Evolutionary conservation across 2,888 invertebrate genomes (phyloP).

Genomic region (Polydrusus cervinus): DNA sequence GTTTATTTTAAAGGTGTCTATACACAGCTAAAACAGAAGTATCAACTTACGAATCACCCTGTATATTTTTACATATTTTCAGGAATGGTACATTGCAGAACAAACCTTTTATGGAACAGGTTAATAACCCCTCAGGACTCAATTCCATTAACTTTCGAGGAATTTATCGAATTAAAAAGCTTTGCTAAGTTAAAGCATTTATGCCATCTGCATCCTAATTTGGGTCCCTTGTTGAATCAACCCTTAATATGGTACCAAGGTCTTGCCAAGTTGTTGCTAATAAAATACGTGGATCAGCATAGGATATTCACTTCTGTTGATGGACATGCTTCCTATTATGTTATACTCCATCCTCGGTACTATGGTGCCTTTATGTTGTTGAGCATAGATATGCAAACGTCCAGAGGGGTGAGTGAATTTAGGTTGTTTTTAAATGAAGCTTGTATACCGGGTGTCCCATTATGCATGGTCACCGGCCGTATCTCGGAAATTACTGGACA

Average conservation of each 20-base stretch:
- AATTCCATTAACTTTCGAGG: conserved; percentile 74
- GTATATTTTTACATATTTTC: conserved; percentile 29
- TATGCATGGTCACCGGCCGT: no score
- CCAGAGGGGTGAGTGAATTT: conserved; percentile 75
- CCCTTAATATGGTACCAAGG: conserved; percentile 79
- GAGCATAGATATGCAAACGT: conserved; percentile 75
- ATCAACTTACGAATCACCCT: no score
- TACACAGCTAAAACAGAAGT: no score
- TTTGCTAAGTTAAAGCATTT: conserved; percentile 76
- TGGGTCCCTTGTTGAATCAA: conserved; percentile 76
- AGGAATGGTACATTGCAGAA: conserved; percentile 79
- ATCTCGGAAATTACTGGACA: no score
- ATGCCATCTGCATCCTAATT: conserved; percentile 75
- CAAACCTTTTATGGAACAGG: conserved; percentile 82
- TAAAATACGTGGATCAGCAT: conserved; percentile 76
- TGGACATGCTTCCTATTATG: conserved; percentile 76
- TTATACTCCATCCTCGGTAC: conserved; percentile 78
- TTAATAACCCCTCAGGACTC: conserved; percentile 73
- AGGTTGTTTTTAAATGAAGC: conserved; percentile 3
- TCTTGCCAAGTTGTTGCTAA: conserved; percentile 75
- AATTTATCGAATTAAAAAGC: conserved; percentile 78
- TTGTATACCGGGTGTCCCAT: no score
- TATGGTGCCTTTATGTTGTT: conserved; percentile 80
- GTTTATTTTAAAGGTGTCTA: no score
- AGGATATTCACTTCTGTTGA: conserved; percentile 76